Percentiles rank a stretch among this genome's conserved stretches.
Conservation (phyloP, 2,888 invertebrate species). For the Epinotia brunnichana region DNA sequence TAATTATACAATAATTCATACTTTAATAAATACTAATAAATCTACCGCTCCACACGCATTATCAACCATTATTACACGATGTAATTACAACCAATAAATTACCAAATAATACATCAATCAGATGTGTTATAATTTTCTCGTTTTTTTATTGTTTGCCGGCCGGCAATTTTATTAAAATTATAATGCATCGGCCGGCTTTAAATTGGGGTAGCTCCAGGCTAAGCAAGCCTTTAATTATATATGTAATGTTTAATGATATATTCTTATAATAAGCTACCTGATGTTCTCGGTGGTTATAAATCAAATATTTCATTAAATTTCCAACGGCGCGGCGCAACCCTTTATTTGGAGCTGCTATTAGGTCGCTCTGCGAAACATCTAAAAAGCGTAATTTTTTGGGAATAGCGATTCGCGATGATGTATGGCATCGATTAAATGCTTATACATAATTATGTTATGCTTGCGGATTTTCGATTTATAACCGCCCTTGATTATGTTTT, state of each 20-base stretch:
- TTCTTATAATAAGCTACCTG: conserved; percentile 84
- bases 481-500: conserved; percentile 38
- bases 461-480: conserved; percentile 47
- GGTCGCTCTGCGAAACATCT: conserved; percentile 66
- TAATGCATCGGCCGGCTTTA: conserved; percentile 72
- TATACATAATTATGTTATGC: conserved; percentile 49
- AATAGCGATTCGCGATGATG: conserved; percentile 67
- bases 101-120: conserved; percentile 84
- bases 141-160: conserved; percentile 69
- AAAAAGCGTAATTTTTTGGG: conserved; percentile 66
- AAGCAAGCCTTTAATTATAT: conserved; percentile 80
- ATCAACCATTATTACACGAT: conserved; percentile 82
- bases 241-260: conserved; percentile 83
- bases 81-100: conserved; percentile 83
- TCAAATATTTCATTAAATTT: conserved; percentile 84
- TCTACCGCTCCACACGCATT: conserved; percentile 75
- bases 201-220: conserved; percentile 81
- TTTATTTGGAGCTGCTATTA: conserved; percentile 76
- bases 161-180: conserved; percentile 83
- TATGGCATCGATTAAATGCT: conserved; percentile 56
- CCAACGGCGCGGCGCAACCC: conserved; percentile 74
- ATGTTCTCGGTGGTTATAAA: conserved; percentile 78
- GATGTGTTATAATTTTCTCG: conserved; percentile 83
- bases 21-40: conserved; percentile 84
- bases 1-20: conserved; percentile 84